A percentile compares a stretch with the other conserved stretches of the same genome.
These are phyloP conservation scores for Zhengitettix transpicula DNA, from an alignment of 2,888 invertebrate species.

Conservation along the genomic window DNA sequence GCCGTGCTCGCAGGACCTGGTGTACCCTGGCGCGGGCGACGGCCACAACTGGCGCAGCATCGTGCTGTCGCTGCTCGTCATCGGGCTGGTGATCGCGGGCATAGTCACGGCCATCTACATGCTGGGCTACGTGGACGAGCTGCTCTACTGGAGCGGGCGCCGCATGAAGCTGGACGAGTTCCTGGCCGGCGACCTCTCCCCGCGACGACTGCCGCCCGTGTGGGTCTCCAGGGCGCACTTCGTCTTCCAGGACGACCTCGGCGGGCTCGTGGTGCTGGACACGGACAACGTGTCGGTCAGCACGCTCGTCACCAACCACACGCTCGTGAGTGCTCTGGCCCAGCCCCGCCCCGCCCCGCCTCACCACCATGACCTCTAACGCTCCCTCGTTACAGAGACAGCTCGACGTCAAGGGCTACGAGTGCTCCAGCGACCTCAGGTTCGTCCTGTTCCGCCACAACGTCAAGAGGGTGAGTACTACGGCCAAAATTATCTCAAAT, in stretches of 20 bases:
- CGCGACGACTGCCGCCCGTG: conserved; percentile 55
- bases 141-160: conserved; percentile 75
- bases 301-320: conserved; percentile 72
- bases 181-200: conserved; percentile 51
- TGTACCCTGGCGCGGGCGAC: conserved; percentile 48
- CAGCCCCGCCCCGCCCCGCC: neutral
- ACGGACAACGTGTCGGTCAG: conserved; percentile 63
- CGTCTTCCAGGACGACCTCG: conserved; percentile 76
- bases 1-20: conserved; percentile 43
- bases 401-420: conserved; percentile 72
- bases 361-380: neutral
- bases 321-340: conserved; percentile 49
- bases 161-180: conserved; percentile 75
- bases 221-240: conserved; percentile 72
- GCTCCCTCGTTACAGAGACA: conserved; percentile 49
- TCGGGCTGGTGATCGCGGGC: conserved; percentile 71
- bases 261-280: conserved; percentile 61
- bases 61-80: conserved; percentile 70
- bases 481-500: no score
- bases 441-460: conserved; percentile 80
- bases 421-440: conserved; percentile 70
- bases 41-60: conserved; percentile 84
- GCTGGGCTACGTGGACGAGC: conserved; percentile 77
- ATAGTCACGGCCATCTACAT: conserved; percentile 79
- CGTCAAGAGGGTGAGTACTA: conserved; percentile 62